A percentile compares a stretch with the other conserved stretches of the same genome.
phyloP scores from a whole-genome alignment of 2,797 vertebrate genomes.

The Sorex maritimensis region DNA sequence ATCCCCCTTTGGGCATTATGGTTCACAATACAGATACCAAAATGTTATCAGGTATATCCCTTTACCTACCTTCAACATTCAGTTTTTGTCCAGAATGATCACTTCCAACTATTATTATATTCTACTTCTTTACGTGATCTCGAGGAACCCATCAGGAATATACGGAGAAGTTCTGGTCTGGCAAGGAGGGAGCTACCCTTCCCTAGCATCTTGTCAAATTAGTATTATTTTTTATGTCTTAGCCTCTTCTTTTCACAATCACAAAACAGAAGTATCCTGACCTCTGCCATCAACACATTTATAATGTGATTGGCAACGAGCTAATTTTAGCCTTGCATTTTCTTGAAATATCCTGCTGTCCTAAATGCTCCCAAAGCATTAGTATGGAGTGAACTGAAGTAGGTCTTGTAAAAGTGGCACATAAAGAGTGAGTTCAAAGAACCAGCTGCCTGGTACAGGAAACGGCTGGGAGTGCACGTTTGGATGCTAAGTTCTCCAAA shows the following conservation, averaged over 20 bases:
- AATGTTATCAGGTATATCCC: too few relatives aligned
- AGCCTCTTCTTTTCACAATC: background rate
- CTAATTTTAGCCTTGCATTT: background rate
- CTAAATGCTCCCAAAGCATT: background rate
- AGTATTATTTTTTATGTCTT: background rate
- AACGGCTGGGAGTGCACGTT: too few relatives aligned
- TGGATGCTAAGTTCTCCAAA: too few relatives aligned
- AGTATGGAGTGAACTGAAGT: background rate
- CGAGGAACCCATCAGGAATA: background rate
- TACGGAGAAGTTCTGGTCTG: background rate
- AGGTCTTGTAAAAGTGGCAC: background rate
- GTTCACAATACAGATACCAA: too few relatives aligned
- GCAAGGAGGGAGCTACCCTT: background rate
- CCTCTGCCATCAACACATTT: background rate
- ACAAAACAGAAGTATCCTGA: background rate
- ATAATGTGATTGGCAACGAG: background rate
- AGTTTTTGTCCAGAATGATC: too few relatives aligned
- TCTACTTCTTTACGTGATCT: background rate
- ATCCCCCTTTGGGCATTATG: too few relatives aligned
- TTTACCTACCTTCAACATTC: too few relatives aligned
- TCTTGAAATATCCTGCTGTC: background rate
- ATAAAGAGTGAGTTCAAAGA: too few relatives aligned
- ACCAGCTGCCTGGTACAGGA: too few relatives aligned
- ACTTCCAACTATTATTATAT: too few relatives aligned
- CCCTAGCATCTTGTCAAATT: background rate